Percentiles rank a stretch among this genome's conserved stretches.
phyloP scores from a whole-genome alignment of 2,797 vertebrate genomes.

The Nyctibius grandis region DNA sequence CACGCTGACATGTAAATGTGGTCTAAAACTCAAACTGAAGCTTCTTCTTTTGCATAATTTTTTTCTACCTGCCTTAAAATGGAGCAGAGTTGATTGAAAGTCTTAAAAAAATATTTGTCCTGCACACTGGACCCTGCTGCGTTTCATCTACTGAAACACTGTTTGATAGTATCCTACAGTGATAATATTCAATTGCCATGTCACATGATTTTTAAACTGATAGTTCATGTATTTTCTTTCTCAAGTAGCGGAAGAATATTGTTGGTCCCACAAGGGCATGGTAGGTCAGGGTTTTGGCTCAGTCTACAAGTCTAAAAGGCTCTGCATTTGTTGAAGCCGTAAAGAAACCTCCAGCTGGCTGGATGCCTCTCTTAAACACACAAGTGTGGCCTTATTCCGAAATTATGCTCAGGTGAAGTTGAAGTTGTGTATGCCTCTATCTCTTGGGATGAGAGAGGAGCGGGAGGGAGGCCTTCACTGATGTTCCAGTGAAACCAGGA shows the following conservation, averaged over 20 bases:
- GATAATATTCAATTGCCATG: background rate
- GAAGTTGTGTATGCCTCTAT: background rate
- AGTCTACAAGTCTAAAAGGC: background rate
- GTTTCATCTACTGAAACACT: background rate
- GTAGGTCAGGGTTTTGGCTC: conserved; percentile 23
- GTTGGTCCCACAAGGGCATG: conserved; percentile 1
- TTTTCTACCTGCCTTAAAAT: background rate
- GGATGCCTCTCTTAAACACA: conserved; percentile 8
- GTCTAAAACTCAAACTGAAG: background rate
- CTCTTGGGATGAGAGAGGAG: background rate
- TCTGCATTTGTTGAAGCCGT: conserved; percentile 18
- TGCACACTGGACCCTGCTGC: background rate
- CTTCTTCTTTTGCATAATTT: background rate
- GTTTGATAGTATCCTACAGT: background rate
- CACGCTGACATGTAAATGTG: background rate
- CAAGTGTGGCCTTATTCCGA: background rate
- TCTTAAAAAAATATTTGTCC: background rate
- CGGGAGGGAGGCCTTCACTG: background rate
- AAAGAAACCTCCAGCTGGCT: conserved; percentile 31
- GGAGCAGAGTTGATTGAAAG: background rate
- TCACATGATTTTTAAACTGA: background rate
- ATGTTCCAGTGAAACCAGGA: background rate
- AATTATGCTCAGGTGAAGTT: background rate
- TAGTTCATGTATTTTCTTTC: background rate
- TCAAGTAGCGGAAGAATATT: background rate